phyloP scores from a whole-genome alignment of 2,888 invertebrate genomes.

The Sipunculus nudus region DNA sequence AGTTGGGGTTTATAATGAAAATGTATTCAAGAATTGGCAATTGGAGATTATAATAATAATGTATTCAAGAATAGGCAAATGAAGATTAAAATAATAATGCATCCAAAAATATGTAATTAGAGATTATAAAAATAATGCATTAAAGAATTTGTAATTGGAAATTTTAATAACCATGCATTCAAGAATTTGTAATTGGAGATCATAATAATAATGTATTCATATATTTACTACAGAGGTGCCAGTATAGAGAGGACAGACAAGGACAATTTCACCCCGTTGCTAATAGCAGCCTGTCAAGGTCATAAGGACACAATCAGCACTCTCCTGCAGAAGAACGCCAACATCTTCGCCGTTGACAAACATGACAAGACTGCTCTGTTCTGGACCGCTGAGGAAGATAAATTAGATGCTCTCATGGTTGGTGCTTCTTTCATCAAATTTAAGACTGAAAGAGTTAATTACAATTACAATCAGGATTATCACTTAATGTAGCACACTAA shows the following conservation, averaged over 20 bases:
- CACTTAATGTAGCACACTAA: background rate
- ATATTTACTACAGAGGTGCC: constrained; percentile 62
- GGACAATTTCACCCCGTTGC: constrained; percentile 67
- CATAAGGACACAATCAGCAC: constrained; percentile 61
- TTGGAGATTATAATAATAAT: too few species aligned
- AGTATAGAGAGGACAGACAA: constrained; percentile 63
- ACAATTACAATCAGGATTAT: background rate
- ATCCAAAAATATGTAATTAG: too few species aligned
- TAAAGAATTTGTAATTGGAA: too few species aligned
- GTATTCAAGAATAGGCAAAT: too few species aligned
- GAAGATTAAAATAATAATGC: too few species aligned
- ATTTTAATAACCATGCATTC: too few species aligned
- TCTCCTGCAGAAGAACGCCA: constrained; percentile 63
- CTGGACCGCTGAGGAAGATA: constrained; percentile 66
- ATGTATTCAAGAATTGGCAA: too few species aligned
- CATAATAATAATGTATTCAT: too few species aligned
- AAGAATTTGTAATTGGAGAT: too few species aligned
- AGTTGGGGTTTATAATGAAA: too few species aligned
- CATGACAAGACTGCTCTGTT: constrained; percentile 67
- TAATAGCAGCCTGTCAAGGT: constrained; percentile 66
- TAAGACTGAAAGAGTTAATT: background rate
- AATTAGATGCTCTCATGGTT: constrained; percentile 63
- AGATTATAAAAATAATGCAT: too few species aligned
- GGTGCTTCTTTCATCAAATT: too few species aligned
- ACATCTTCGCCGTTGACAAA: constrained; percentile 64